Base-by-base conservation (phyloP, 2,888 invertebrate species). In the Dynastes grantii region DNA sequence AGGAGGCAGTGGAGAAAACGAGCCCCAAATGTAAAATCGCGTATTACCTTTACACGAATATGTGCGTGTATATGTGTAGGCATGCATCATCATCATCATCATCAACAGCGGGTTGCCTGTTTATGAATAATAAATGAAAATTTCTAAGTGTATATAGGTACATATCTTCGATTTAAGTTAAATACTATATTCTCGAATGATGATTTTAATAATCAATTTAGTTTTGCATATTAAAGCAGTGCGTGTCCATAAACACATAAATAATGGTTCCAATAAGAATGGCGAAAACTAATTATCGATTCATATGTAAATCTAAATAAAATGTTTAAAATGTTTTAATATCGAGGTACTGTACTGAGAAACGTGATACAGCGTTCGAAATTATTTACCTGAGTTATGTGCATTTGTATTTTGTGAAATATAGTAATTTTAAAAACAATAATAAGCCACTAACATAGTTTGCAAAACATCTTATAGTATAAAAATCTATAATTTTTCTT, bases 81-180 rank as follows among this genome's bases (percentile, higher is more conserved):
- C 61, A 61, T 75, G 40, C 45, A 75, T 75, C 45, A 68, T 68
- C 49, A 71, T 68, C 49, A 71, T 71, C 71, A 75, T 75, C 49
- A 75, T 61, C 73, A 58, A 58, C 58, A 73, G 58, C 71, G 71
- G 73, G 73, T 45, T 45, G 61, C n/a, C 73, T 55, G 22, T 75
- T 75, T 75, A 75, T 61, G 61, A 75, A 75, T 75, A 75, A 75
- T 61, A 75, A 75, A 75, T 75, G 73, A 40, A 75, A 63, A 75
- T 58, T 75, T 45, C 61, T 75, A 45, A 22, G 22, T 75, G 73
- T 45, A 58, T 16, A 53, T 71, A 55, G 40, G 55, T 55, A 32
- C 37, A 40, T 8, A 75, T 75, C 45, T 61, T 63, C 61, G 61
- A 61, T 61, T 75, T 75, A 49, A 45, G 37, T 11, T 61, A 63